Evolutionary conservation across 2,888 invertebrate genomes (phyloP).

Genomic region (Amiota minor): DNA sequence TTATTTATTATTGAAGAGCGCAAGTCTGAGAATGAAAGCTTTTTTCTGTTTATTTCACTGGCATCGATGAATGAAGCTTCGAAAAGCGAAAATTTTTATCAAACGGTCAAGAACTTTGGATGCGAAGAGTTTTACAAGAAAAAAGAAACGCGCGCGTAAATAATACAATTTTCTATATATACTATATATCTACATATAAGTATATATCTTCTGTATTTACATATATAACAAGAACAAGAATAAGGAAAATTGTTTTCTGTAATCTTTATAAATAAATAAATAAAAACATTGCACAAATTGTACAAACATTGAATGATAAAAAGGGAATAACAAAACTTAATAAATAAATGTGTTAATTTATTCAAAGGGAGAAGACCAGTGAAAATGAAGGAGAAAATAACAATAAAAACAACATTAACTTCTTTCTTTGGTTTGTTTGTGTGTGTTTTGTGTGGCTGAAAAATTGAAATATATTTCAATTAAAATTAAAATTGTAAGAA

Average conservation of each 20-base stretch:
- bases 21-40: slow-evolving; percentile 6
- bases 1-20: neutral
- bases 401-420: neutral
- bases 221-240: slow-evolving; percentile 41
- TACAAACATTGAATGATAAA: neutral
- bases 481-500: neutral
- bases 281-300: neutral
- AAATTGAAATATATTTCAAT: neutral
- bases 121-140: slow-evolving; percentile 50
- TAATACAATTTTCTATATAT: slow-evolving; percentile 15
- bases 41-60: neutral
- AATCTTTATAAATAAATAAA: neutral
- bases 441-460: neutral
- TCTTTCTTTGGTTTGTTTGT: too few species aligned
- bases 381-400: slow-evolving; percentile 1
- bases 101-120: slow-evolving; percentile 73
- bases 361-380: neutral
- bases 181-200: slow-evolving; percentile 11
- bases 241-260: slow-evolving; percentile 15
- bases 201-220: slow-evolving; percentile 44
- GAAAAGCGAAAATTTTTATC: slow-evolving; percentile 67
- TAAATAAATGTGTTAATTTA: neutral
- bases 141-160: slow-evolving; percentile 27
- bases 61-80: slow-evolving; percentile 52
- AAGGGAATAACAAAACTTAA: neutral